Conservation (phyloP, 2,113 vertebrate species). For the Puntigrus tetrazona region DNA sequence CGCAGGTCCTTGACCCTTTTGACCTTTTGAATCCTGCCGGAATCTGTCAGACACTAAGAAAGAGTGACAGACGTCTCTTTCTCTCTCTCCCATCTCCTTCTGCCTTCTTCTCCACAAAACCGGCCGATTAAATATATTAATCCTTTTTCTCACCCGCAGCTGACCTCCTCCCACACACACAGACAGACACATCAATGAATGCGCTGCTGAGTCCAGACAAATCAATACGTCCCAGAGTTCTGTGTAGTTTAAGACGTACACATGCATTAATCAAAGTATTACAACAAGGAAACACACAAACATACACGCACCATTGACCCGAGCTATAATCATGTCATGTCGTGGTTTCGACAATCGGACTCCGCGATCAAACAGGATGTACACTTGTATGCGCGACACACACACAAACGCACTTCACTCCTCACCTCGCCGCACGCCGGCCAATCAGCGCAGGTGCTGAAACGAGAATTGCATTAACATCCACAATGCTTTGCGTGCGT, state of each 20-base stretch:
- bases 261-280: conserved; percentile 36
- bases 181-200: conserved; percentile 45
- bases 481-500: conserved; percentile 80
- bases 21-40: conserved; percentile 54
- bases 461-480: conserved; percentile 90
- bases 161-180: conserved; percentile 29
- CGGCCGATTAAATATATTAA: conserved; percentile 23
- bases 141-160: conserved; percentile 21
- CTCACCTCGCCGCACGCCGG: conserved; percentile 71
- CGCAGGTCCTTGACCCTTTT: conserved; percentile 56
- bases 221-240: conserved; percentile 27
- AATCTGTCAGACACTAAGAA: conserved; percentile 56
- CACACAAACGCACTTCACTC: conserved; percentile 35
- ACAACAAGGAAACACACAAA: conserved; percentile 20
- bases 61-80: conserved; percentile 47
- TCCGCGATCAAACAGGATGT: conserved; percentile 5
- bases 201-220: conserved; percentile 39
- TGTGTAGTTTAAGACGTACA: conserved; percentile 7
- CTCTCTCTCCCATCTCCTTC: background rate
- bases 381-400: background rate
- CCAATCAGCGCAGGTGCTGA: conserved; percentile 76
- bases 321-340: conserved; percentile 30
- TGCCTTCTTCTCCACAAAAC: conserved; percentile 6
- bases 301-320: conserved; percentile 1
- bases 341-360: conserved; percentile 13